Base-by-base conservation (phyloP, 2,888 invertebrate species). In the Sialis fuliginosa region DNA sequence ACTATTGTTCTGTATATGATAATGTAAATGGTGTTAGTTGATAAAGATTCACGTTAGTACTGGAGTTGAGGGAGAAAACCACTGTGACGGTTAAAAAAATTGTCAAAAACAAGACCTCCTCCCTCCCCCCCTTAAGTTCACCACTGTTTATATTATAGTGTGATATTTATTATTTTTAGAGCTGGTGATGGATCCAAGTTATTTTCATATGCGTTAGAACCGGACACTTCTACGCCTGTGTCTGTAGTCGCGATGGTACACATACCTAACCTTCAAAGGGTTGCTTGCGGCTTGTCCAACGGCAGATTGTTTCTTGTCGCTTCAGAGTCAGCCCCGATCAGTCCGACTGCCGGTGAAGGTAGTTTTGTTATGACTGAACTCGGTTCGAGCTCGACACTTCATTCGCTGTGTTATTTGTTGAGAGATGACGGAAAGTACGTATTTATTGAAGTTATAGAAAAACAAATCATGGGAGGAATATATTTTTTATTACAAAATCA, bases 271-370 rank as follows among this genome's bases (percentile, higher is more conserved):
- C 68, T 84, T 51, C 75, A 74, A 52, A 69, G 86, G 34, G 87
- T 90, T n/a, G 89, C 86, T 3, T 79, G 88, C 6, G 86, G 87
- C 0, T 65, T 89, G 34, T 74, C 77, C 22, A 86, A 83, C 59
- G 90, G 90, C 33, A 73, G 85, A 43, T 61, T 86, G 46, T 86
- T 86, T 67, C 64, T 87, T 41, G 76, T 85, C 51, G 74, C 77
- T 53, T 75, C 77, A 1, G 72, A 73, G 46, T 69, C 72, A 32
- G 63, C 73, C 47, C 79, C 66, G 54, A 64, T 68, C 32, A 73
- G 75, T 32, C 74, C 74, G 37, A 75, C 75, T 6, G 71, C 74
- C 55, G 78, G 75, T 2, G 85, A 85, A 58, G 82, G 81, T 12
- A 78, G 77, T 42, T 86, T 85, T 66, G 81, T 86, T 33, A 68